A percentile compares a stretch with the other conserved stretches of the same genome.
Conservation (phyloP, 1,140 invertebrate species). For the Lepidurus packardi region DNA sequence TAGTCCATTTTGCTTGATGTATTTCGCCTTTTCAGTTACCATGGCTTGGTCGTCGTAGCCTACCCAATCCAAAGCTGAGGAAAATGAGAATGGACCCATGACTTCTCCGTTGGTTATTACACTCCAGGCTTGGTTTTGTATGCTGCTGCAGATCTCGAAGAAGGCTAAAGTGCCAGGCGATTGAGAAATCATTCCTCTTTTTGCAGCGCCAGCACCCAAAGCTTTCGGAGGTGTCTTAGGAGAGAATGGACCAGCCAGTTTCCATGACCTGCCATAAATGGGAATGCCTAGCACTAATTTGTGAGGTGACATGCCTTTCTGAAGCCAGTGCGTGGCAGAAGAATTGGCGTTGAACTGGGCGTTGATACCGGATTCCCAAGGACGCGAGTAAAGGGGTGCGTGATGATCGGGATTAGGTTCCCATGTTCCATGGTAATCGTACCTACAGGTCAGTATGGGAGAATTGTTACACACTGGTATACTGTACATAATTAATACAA, state of each 20-base stretch:
- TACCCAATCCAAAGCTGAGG: slow-evolving; percentile 34
- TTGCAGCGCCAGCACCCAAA: slow-evolving; percentile 32
- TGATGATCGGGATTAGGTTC: slow-evolving; percentile 39
- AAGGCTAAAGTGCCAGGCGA: slow-evolving; percentile 37
- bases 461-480: too few species aligned
- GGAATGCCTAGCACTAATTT: slow-evolving; percentile 33
- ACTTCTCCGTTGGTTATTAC: slow-evolving; percentile 23
- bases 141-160: slow-evolving; percentile 37
- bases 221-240: slow-evolving; percentile 25
- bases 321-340: not conserved
- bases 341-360: slow-evolving; percentile 3
- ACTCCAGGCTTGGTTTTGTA: slow-evolving; percentile 35
- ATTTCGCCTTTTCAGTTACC: slow-evolving; percentile 36
- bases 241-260: not conserved
- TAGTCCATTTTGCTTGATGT: slow-evolving; percentile 30
- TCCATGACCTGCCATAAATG: slow-evolving; percentile 30
- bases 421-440: slow-evolving; percentile 40
- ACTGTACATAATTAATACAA: too few species aligned
- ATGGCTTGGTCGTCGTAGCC: slow-evolving; percentile 38
- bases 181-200: slow-evolving; percentile 33
- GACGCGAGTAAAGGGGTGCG: slow-evolving; percentile 36
- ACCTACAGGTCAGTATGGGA: slow-evolving; percentile 14
- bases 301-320: slow-evolving; percentile 20
- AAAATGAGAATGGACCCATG: slow-evolving; percentile 28
- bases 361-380: slow-evolving; percentile 23